Evolutionary conservation across 2,797 vertebrate genomes (phyloP).

Genomic region (Neosilurus hyrtlii): DNA sequence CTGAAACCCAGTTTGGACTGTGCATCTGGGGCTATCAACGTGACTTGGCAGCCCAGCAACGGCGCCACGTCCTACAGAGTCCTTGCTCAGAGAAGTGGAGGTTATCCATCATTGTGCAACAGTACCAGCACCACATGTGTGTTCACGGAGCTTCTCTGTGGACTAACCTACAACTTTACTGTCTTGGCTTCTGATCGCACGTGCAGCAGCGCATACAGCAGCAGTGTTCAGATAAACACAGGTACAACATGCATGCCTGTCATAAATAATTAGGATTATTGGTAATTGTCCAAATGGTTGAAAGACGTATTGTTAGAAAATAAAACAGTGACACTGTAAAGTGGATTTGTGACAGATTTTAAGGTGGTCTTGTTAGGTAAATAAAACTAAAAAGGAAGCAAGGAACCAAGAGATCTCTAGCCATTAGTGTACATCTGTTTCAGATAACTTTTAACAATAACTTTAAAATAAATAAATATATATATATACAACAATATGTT

Average conservation of each 20-base stretch:
- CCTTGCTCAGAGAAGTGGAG: constrained; percentile 61
- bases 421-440: not conserved
- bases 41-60: constrained; percentile 70
- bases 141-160: constrained; percentile 65
- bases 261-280: not conserved
- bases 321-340: not conserved
- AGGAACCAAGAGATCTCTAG: not conserved
- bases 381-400: not conserved
- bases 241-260: constrained; percentile 56
- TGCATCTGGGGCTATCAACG: constrained; percentile 57
- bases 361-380: not conserved
- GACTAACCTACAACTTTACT: constrained; percentile 67
- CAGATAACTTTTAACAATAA: not conserved
- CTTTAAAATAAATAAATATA: not conserved
- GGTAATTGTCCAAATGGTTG: not conserved
- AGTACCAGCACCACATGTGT: constrained; percentile 61
- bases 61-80: constrained; percentile 66
- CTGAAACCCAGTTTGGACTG: constrained; percentile 64
- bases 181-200: constrained; percentile 60
- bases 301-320: not conserved
- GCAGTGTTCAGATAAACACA: constrained; percentile 57
- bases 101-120: constrained; percentile 61
- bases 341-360: not conserved
- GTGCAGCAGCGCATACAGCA: constrained; percentile 65
- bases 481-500: too few relatives aligned